These are phyloP conservation scores for Eulemur macaco DNA, from an alignment of 2,113 vertebrate genomes.

Conservation along the genomic window DNA sequence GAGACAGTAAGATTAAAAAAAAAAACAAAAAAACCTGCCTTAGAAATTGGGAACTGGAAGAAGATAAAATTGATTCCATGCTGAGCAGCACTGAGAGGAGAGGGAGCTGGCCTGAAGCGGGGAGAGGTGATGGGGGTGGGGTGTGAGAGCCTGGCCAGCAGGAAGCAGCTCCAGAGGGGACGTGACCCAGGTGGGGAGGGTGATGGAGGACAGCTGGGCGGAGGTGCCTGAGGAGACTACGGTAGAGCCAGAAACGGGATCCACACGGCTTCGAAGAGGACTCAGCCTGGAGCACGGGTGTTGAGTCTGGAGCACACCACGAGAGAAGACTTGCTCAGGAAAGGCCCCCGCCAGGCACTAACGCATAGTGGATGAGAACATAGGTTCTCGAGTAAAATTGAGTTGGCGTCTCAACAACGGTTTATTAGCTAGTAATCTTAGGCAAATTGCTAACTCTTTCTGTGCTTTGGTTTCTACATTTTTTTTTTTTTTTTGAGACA, in stretches of 20 bases:
- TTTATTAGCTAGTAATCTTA: background rate
- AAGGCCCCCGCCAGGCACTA: background rate
- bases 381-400: background rate
- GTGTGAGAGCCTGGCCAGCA: too few relatives aligned
- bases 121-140: background rate
- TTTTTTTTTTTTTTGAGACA: background rate
- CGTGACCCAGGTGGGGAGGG: background rate
- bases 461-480: background rate
- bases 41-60: conserved; percentile 49
- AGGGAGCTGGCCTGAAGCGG: background rate
- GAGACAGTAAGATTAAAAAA: conserved; percentile 55
- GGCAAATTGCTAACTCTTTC: background rate
- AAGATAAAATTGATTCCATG: background rate
- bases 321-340: background rate
- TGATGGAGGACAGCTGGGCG: background rate
- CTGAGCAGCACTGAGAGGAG: background rate
- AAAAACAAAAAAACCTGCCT: background rate
- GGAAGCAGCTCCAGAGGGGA: background rate
- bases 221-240: background rate
- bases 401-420: background rate
- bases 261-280: background rate
- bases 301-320: background rate
- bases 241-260: background rate
- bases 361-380: too few relatives aligned
- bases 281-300: background rate